Base-by-base conservation (phyloP, 2,797 vertebrate genomes). In the Echiichthys vipera region DNA sequence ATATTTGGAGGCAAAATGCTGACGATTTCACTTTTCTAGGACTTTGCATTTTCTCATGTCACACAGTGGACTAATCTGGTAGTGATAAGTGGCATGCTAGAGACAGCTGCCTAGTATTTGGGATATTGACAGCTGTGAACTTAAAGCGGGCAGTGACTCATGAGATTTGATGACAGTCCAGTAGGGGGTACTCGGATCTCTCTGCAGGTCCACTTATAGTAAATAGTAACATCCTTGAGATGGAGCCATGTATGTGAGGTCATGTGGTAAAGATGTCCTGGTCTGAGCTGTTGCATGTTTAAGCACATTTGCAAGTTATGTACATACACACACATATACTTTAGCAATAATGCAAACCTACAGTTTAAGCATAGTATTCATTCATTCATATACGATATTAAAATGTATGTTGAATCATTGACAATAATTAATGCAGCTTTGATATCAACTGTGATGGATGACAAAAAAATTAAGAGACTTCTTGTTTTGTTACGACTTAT, bases 41-140 rank as follows among this genome's bases (percentile, higher is more conserved):
- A 71, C 66, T 81, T 69, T 56, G 61, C 40, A 39, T 85, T 83
- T 88, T 80, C 73, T 47, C 2, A 2, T 71, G 66, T 84, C 62
- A 83, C 70, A 68, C 32, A 64, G 62, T 63, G 70, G 46, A 77
- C 74, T 86, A 74, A 85, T 85, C 77, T 45, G 13, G 71, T 25
- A 4, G 64, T 77, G 81, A 79, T 85, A 86, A 90, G 65, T 89
- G 88, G 75, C 68, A 18, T 62, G 65, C 68, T 61, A 64, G 65
- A 72, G 87, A 91, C 92, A 92, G 90, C 90, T 91, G 92, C 79
- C 76, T 15, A 39, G 61, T 87, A 81, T 89, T 82, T 83, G 78
- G 64, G 79, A 85, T 92, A 89, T 91, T 87, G 90, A 86, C 91
- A 93, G 93, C 91, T 90, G 85, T 86, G 85, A 88, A 88, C 79